Percentiles rank a stretch among this genome's conserved stretches.
Evolutionary conservation across 2,113 vertebrate species (phyloP).

Genomic region (Xerus inauris): DNA sequence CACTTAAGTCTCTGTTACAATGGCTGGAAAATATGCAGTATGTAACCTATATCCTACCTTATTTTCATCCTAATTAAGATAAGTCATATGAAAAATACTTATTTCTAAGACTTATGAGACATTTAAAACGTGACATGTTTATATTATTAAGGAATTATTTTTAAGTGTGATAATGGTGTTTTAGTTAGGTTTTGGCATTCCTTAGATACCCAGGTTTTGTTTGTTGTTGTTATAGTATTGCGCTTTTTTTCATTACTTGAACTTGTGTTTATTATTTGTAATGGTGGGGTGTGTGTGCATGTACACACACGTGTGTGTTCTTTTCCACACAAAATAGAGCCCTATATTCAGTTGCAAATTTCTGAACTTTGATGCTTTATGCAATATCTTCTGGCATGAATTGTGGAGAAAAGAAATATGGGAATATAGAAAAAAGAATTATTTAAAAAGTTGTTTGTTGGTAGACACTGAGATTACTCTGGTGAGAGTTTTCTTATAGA

Average conservation of each 20-base stretch:
- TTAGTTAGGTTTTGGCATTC: background rate
- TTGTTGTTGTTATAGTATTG: background rate
- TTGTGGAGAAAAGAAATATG: background rate
- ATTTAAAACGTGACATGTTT: background rate
- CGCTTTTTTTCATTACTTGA: background rate
- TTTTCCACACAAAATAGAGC: background rate
- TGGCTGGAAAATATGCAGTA: background rate
- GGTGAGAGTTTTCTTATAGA: background rate
- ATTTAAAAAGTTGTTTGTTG: constrained; percentile 1
- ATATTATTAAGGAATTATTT: constrained; percentile 11
- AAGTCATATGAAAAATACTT: background rate
- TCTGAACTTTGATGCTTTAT: background rate
- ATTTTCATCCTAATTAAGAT: background rate
- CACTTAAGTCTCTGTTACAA: background rate
- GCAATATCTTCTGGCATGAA: background rate
- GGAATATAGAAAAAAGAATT: background rate
- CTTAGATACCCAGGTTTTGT: background rate
- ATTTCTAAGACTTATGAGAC: background rate
- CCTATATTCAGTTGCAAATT: background rate
- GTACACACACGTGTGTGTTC: background rate
- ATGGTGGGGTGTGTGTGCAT: background rate
- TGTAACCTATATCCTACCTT: background rate
- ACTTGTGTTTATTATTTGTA: constrained; percentile 17
- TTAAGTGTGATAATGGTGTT: background rate
- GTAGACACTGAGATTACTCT: background rate